Evolutionary conservation across 2,113 vertebrate species (phyloP), one percentile per base, ranked within the genome.

Genomic region (Percopsis transmontana): DNA sequence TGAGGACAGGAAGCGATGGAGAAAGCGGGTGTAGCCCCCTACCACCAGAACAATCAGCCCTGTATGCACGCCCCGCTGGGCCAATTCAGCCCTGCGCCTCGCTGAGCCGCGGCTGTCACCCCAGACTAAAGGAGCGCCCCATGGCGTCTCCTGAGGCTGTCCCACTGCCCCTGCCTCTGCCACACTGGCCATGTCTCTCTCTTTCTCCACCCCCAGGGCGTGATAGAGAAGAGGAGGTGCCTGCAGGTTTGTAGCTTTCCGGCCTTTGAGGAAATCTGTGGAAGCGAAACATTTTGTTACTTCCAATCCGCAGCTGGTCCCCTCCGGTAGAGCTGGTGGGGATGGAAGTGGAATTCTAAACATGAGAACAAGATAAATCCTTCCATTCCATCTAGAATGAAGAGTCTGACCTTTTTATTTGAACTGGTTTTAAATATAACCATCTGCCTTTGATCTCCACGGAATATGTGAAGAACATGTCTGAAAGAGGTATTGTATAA

Each of bases 61-160:
- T 0, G 79, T 62, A 40, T 70, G 91, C 78, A 93, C 84, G 41
- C 77, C 87, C 67, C 68, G 61, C 0, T 90, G 77, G 16, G 57
- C 77, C 20, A 91, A 90, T 68, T 87, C 80, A 5, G 58, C 78
- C 56, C 84, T 89, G 53, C 88, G 83, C 18, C 76, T n/a, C 18
- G 81, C 88, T 0, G 91, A 75, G n/a, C 74, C n/a, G 5, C 80
- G 88, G 62, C 79, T 91, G 19, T 92, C 92, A 3, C 95, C 94
- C 68, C 94, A 96, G 59, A 94, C 16, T 2, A 95, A 77, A 60
- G 94, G 94, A 0, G 89, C 93, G 38, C 93, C 68, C 94, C 93
- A 94, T 0, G 91, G 80, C 0, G 94, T 94, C 62, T 91, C 51
- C 24, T 45, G 18, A 21, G 67, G 56, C 13, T 54, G 47, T 2